Evolutionary conservation across 2,113 vertebrate species (phyloP).

Genomic region (Diglossa brunneiventris): DNA sequence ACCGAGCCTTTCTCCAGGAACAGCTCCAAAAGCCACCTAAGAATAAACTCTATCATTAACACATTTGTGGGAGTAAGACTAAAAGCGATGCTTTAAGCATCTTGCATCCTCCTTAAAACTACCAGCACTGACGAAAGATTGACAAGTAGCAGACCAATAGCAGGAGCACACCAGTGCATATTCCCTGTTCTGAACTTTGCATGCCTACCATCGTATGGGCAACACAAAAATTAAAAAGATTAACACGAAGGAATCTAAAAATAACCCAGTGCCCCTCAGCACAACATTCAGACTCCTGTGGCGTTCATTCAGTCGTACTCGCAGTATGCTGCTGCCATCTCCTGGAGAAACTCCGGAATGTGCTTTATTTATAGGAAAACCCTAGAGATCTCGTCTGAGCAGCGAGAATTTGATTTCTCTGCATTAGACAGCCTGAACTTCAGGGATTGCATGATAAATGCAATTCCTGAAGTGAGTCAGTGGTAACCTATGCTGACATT

Average conservation of each 20-base stretch:
- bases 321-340: constrained; percentile 73
- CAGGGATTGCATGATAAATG: background rate
- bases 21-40: constrained; percentile 63
- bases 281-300: background rate
- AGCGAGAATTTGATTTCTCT: background rate
- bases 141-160: constrained; percentile 62
- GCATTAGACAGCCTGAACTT: background rate
- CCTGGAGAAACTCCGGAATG: constrained; percentile 53
- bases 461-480: background rate
- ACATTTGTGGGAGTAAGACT: constrained; percentile 64
- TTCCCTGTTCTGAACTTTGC: constrained; percentile 50
- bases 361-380: background rate
- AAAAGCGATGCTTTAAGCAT: constrained; percentile 59
- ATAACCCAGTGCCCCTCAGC: constrained; percentile 22
- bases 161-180: constrained; percentile 36
- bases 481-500: background rate
- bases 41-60: constrained; percentile 68
- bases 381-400: background rate
- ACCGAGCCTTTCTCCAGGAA: constrained; percentile 51
- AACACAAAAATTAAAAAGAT: constrained; percentile 40
- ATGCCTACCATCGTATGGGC: constrained; percentile 9
- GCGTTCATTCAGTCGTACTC: background rate
- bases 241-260: constrained; percentile 49
- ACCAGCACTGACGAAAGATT: constrained; percentile 43
- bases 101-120: constrained; percentile 59